phyloP scores from a whole-genome alignment of 2,888 invertebrate genomes.

The Temnothorax unifasciatus region DNA sequence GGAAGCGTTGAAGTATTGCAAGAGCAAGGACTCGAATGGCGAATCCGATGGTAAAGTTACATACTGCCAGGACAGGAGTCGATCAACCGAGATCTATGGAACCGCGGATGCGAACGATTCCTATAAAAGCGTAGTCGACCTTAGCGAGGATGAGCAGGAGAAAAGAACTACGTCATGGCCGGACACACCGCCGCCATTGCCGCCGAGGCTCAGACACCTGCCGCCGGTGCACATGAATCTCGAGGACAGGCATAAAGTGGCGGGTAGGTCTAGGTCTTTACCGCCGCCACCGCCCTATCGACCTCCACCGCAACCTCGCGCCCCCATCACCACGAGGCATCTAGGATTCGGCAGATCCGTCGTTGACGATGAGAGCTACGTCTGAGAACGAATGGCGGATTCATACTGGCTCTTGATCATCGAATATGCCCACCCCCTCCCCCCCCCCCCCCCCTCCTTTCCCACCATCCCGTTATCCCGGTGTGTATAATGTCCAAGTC shows the following conservation, averaged over 20 bases:
- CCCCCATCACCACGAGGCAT: slow-evolving; percentile 83
- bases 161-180: slow-evolving; percentile 83
- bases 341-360: slow-evolving; percentile 83
- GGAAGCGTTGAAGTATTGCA: slow-evolving; percentile 25
- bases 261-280: slow-evolving; percentile 84
- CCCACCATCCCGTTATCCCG: slow-evolving; percentile 25
- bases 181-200: slow-evolving; percentile 89
- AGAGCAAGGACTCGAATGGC: slow-evolving; percentile 21
- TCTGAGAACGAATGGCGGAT: slow-evolving; percentile 73
- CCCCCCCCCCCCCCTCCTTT: slow-evolving; percentile 1
- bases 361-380: slow-evolving; percentile 85
- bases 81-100: slow-evolving; percentile 78
- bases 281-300: slow-evolving; percentile 85
- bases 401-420: neutral
- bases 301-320: slow-evolving; percentile 84
- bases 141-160: slow-evolving; percentile 85
- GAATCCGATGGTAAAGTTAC: slow-evolving; percentile 57
- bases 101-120: slow-evolving; percentile 80
- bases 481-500: slow-evolving; percentile 44
- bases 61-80: slow-evolving; percentile 78
- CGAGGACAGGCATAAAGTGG: slow-evolving; percentile 87
- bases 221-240: slow-evolving; percentile 90
- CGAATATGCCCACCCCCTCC: slow-evolving; percentile 45
- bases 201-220: slow-evolving; percentile 89
- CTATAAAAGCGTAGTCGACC: slow-evolving; percentile 79